Evolutionary conservation across 2,797 vertebrate genomes (phyloP).

Genomic region (Acrossocheilus wenchowensis): DNA sequence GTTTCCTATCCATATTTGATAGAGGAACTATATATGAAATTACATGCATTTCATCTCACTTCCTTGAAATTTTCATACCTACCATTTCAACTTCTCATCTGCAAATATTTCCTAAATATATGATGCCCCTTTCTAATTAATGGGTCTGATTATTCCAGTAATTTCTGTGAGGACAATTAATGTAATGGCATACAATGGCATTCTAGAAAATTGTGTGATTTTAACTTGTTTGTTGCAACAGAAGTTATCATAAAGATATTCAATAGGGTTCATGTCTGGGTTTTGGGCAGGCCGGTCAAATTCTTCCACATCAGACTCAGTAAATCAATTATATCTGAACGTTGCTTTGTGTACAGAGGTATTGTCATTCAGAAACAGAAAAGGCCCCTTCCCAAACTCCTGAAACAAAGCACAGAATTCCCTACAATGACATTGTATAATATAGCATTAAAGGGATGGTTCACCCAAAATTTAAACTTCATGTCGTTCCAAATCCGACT

Average conservation of each 20-base stretch:
- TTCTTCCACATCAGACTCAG: not conserved
- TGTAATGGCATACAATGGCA: not conserved
- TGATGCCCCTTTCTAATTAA: not conserved
- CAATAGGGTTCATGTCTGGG: too few species aligned
- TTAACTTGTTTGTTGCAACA: not conserved
- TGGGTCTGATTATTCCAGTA: not conserved
- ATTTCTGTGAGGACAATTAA: not conserved
- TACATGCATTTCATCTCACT: not conserved
- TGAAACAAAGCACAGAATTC: not conserved
- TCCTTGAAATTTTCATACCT: not conserved
- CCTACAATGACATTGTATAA: not conserved
- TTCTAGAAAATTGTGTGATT: not conserved
- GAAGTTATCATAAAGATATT: not conserved
- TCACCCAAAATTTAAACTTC: not conserved
- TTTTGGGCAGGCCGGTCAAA: not conserved
- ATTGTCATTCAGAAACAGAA: not conserved
- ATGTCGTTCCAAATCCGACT: not conserved
- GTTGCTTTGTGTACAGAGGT: not conserved
- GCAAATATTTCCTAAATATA: not conserved
- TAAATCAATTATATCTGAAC: not conserved
- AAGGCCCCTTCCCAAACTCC: not conserved
- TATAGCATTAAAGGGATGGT: not conserved
- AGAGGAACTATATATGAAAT: not conserved
- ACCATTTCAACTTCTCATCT: slow-evolving; percentile 17
- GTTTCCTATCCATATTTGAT: not conserved